Percentiles rank a stretch among this genome's conserved stretches.
phyloP scores from a whole-genome alignment of 2,888 invertebrate species.

The Chymomyza fuscimana region DNA sequence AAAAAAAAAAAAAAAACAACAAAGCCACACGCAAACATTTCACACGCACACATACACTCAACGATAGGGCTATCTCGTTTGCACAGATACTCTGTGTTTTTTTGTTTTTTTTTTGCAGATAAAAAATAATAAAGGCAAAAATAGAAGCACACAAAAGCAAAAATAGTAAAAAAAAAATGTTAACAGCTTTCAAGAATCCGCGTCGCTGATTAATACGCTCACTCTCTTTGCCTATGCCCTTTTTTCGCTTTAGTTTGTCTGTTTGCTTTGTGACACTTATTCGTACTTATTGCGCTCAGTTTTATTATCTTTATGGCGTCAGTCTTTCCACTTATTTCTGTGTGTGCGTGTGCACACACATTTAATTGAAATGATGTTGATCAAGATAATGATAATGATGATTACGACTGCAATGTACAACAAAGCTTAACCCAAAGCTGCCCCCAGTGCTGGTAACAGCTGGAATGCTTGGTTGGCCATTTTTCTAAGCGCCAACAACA shows the following conservation, averaged over 20 bases:
- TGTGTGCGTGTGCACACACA: not conserved
- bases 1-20: conserved; percentile 45
- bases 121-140: conserved; percentile 5
- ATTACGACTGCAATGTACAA: conserved; percentile 39
- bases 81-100: not conserved
- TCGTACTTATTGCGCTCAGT: conserved; percentile 39
- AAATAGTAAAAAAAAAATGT: conserved; percentile 23
- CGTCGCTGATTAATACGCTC: not conserved
- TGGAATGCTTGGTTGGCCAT: conserved; percentile 20
- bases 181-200: not conserved
- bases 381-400: conserved; percentile 44
- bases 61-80: conserved; percentile 11
- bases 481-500: conserved; percentile 23
- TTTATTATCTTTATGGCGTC: conserved; percentile 42
- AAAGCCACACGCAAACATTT: conserved; percentile 33
- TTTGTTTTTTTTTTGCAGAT: conserved; percentile 4
- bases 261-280: conserved; percentile 42
- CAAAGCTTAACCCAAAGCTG: not conserved
- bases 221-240: not conserved
- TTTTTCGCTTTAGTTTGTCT: not conserved
- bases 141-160: conserved; percentile 12
- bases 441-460: not conserved
- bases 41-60: conserved; percentile 10
- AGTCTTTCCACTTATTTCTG: not conserved
- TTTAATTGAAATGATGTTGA: conserved; percentile 58